phyloP scores from a whole-genome alignment of 1,140 invertebrate genomes.

The Drosophila leontia region DNA sequence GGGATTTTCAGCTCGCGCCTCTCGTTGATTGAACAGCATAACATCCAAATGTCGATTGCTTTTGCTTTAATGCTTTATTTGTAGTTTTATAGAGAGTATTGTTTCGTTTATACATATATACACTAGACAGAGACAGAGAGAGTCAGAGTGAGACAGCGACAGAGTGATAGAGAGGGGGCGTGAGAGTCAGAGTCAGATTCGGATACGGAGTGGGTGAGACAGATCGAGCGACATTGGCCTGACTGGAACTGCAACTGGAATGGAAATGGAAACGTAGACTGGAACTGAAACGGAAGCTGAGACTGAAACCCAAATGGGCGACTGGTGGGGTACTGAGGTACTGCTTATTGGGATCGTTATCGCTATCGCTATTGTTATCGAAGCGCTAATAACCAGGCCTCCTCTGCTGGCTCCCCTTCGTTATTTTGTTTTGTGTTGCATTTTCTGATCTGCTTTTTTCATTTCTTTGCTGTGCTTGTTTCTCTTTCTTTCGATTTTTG shows the following conservation, averaged over 20 bases:
- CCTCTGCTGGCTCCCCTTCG: constrained; percentile 36
- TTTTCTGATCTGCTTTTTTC: constrained; percentile 44
- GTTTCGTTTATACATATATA: constrained; percentile 54
- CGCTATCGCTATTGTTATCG: constrained; percentile 20
- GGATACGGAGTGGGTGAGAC: constrained; percentile 23
- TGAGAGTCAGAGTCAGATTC: constrained; percentile 24
- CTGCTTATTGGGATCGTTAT: constrained; percentile 41
- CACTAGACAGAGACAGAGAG: constrained; percentile 47
- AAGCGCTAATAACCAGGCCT: constrained; percentile 24
- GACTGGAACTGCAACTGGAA: constrained; percentile 24
- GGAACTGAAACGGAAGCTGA: constrained; percentile 30
- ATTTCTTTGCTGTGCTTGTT: constrained; percentile 41
- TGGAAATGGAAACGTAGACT: constrained; percentile 41
- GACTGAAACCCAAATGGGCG: constrained; percentile 29
- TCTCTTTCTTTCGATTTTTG: constrained; percentile 51
- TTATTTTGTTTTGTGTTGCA: constrained; percentile 57
- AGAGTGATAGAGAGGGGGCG: constrained; percentile 23
- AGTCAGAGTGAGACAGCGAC: constrained; percentile 31
- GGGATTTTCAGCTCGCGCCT: constrained; percentile 31
- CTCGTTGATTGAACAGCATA: constrained; percentile 81
- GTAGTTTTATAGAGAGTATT: constrained; percentile 55
- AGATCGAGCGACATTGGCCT: constrained; percentile 33
- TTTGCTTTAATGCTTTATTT: constrained; percentile 64
- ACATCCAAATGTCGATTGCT: constrained; percentile 85
- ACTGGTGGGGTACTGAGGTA: constrained; percentile 48